These are phyloP conservation scores for Eristalis pertinax DNA, from an alignment of 2,888 invertebrate genomes.

Conservation along the genomic window DNA sequence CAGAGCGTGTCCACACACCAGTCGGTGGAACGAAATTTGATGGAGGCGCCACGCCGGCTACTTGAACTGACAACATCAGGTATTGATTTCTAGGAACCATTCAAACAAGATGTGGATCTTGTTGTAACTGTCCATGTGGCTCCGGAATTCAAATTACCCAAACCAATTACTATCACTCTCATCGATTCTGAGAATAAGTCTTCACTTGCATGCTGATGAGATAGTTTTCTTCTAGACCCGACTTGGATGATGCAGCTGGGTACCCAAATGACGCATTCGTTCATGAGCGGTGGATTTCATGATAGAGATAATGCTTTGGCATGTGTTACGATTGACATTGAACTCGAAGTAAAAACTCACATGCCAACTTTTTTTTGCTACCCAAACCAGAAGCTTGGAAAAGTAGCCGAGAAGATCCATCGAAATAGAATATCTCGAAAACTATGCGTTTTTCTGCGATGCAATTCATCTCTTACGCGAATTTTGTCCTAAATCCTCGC, in stretches of 20 bases:
- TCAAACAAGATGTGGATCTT: conserved; percentile 25
- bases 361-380: too few relatives aligned
- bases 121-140: conserved; percentile 48
- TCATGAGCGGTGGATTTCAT: background rate
- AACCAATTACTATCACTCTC: conserved; percentile 1
- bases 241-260: background rate
- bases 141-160: conserved; percentile 42
- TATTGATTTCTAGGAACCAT: conserved; percentile 60
- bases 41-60: background rate
- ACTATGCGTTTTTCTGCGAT: too few relatives aligned
- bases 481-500: too few relatives aligned
- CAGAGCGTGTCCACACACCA: conserved; percentile 15
- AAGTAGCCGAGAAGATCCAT: too few relatives aligned
- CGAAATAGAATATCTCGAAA: too few relatives aligned
- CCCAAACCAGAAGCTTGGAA: too few relatives aligned
- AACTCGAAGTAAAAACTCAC: background rate
- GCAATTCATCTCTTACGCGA: too few relatives aligned
- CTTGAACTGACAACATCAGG: conserved; percentile 29
- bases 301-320: too few relatives aligned
- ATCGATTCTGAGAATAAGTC: conserved; percentile 41
- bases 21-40: conserved; percentile 19
- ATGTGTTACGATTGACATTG: background rate
- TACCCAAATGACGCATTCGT: background rate
- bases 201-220: background rate
- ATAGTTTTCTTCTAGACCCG: background rate